Percentiles rank a stretch among this genome's conserved stretches.
Conservation (phyloP, 30 jellyfish, hydroid and myxozoan species). For the Hydractinia echinata region DNA sequence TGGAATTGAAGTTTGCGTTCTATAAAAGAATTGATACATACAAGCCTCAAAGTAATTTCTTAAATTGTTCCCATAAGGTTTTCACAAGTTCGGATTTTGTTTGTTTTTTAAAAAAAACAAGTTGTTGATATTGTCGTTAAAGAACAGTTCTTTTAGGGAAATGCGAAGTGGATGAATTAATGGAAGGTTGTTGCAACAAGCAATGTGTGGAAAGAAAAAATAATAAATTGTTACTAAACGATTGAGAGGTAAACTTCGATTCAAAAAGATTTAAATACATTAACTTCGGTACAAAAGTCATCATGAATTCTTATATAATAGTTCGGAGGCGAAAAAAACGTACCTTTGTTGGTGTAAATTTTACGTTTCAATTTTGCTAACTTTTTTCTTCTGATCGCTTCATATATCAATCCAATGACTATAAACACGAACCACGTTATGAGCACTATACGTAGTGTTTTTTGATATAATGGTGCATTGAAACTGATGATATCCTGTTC, state of each 20-base stretch:
- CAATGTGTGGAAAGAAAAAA: too few relatives aligned
- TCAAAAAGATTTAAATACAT: too few relatives aligned
- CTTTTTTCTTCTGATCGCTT: neutral
- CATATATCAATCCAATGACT: neutral
- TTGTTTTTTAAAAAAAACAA: neutral
- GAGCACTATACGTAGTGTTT: neutral
- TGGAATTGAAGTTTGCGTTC: slow-evolving; percentile 6
- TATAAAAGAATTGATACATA: neutral
- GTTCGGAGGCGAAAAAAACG: neutral
- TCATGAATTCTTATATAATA: neutral
- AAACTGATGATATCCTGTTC: neutral
- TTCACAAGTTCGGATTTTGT: neutral
- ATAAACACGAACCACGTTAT: neutral
- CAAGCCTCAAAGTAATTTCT: neutral
- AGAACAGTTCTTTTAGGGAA: too few relatives aligned
- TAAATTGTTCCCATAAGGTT: too few relatives aligned
- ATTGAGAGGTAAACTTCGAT: too few relatives aligned
- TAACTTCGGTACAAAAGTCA: neutral
- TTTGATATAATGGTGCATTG: neutral
- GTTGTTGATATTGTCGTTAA: neutral
- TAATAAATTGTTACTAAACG: too few relatives aligned
- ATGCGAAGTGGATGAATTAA: too few relatives aligned
- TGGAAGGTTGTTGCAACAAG: too few relatives aligned
- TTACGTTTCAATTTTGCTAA: neutral
- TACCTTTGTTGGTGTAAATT: neutral